phyloP scores from a whole-genome alignment of 2,113 vertebrate genomes.

The Butorides virescens region DNA sequence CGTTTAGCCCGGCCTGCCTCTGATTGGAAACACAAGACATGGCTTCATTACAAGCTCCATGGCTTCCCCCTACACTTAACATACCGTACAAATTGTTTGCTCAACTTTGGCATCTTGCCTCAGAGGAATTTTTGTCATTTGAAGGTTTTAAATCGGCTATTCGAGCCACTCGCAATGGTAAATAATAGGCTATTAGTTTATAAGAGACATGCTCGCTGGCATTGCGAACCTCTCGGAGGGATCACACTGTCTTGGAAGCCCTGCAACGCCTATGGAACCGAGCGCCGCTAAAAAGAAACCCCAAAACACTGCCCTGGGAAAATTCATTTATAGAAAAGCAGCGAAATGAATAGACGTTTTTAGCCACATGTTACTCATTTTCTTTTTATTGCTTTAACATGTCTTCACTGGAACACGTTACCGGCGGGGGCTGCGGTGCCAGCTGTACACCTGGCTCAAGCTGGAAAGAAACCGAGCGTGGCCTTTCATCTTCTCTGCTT shows the following conservation, averaged over 20 bases:
- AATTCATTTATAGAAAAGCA: slow-evolving; percentile 80
- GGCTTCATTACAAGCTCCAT: slow-evolving; percentile 18
- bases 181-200: slow-evolving; percentile 53
- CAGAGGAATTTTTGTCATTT: not conserved
- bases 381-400: slow-evolving; percentile 76
- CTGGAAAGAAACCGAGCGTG: not conserved
- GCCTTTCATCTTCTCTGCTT: slow-evolving; percentile 82
- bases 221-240: slow-evolving; percentile 7
- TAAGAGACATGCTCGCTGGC: not conserved
- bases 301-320: slow-evolving; percentile 71
- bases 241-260: slow-evolving; percentile 8
- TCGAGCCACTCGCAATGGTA: not conserved
- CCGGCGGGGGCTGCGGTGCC: slow-evolving; percentile 4
- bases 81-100: slow-evolving; percentile 51
- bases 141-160: not conserved
- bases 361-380: slow-evolving; percentile 84
- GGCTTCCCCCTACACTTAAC: slow-evolving; percentile 46
- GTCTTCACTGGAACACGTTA: slow-evolving; percentile 34
- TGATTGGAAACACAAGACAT: slow-evolving; percentile 40
- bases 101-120: slow-evolving; percentile 42
- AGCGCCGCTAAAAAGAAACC: slow-evolving; percentile 61
- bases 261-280: slow-evolving; percentile 70
- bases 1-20: not conserved
- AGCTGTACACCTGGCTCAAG: slow-evolving; percentile 77
- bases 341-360: slow-evolving; percentile 66